Base-by-base conservation (phyloP, 2,888 invertebrate species). In the Parnassius glacialis region DNA sequence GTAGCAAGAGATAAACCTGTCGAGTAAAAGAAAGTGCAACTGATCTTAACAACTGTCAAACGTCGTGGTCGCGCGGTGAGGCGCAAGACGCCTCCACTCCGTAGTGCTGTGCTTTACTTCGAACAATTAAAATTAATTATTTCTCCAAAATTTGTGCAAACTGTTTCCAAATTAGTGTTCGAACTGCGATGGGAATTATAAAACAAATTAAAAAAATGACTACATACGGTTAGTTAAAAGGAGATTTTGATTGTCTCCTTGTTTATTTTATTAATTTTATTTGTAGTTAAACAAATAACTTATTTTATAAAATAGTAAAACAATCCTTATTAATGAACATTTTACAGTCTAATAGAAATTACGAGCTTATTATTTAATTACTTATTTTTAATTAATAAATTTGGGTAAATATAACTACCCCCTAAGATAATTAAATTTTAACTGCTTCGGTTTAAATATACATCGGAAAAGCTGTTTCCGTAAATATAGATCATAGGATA, bases 171-270 rank as follows among this genome's bases (percentile, higher is more conserved):
- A 47, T 43, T 13, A 48, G 48, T 59, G 55, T 54, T 16, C 25
- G 16, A 54, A 52, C 13, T 61, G 59, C 54, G 47, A 91, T 91
- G 90, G 90, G 90, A 56, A 89, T 91, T 73, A 72, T 91, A 61
- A 90, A 90, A 76, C 90, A 91, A 70, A 85, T 91, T 54, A 90
- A 86, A 78, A 90, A 81, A 78, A 88, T 90, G 75, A 81, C 89
- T 9, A 73, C 77, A 61, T 71, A 85, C 66, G 90, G 90, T 90
- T 78, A 64, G 85, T 84, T 73, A 45, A 57, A 59, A 66, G 34
- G 7, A 34, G 34, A 34, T 34, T 34, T 7, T 34, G 34, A 34
- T 34, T 34, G 34, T 34, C 5, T 34, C 0, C 34, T 7, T 34
- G 7, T 34, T 34, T 34, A 34, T 34, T 34, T 20, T 2, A 20